A percentile compares a stretch with the other conserved stretches of the same genome.
Evolutionary conservation across 2,113 vertebrate genomes (phyloP).

Genomic region (Pygathrix nemaeus): DNA sequence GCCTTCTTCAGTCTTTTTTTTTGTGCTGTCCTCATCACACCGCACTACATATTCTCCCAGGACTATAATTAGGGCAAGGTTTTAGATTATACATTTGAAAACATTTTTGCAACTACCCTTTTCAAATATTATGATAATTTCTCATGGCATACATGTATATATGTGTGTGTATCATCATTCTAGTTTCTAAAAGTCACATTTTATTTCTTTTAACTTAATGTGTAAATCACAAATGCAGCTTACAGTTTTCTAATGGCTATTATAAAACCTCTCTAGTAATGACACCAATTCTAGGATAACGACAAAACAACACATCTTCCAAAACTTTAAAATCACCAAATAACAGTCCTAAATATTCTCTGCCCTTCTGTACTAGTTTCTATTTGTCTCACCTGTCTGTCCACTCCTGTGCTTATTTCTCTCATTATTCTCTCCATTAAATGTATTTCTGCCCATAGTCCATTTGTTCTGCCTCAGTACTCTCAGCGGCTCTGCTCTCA

Average conservation of each 20-base stretch:
- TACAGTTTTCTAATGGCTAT: not conserved
- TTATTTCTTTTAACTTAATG: not conserved
- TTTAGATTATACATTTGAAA: not conserved
- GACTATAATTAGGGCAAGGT: not conserved
- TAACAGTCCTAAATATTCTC: not conserved
- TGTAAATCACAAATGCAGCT: not conserved
- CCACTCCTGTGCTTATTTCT: not conserved
- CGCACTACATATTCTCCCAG: not conserved
- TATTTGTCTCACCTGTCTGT: not conserved
- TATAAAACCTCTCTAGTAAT: not conserved
- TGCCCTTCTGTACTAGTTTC: not conserved
- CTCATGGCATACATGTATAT: not conserved
- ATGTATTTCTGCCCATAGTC: rapidly evolving
- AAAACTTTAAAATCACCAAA: constrained; percentile 18
- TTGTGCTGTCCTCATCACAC: not conserved
- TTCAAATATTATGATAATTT: not conserved
- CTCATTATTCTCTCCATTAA: not conserved
- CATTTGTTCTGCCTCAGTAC: not conserved
- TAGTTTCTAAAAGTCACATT: not conserved
- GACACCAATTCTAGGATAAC: not conserved
- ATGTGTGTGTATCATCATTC: not conserved
- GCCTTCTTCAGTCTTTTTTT: not conserved
- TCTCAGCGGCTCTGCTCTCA: not conserved
- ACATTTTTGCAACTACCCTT: not conserved
- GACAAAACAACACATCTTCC: not conserved